phyloP scores from a whole-genome alignment of 2,888 invertebrate species.

The Ditula angustiorana region DNA sequence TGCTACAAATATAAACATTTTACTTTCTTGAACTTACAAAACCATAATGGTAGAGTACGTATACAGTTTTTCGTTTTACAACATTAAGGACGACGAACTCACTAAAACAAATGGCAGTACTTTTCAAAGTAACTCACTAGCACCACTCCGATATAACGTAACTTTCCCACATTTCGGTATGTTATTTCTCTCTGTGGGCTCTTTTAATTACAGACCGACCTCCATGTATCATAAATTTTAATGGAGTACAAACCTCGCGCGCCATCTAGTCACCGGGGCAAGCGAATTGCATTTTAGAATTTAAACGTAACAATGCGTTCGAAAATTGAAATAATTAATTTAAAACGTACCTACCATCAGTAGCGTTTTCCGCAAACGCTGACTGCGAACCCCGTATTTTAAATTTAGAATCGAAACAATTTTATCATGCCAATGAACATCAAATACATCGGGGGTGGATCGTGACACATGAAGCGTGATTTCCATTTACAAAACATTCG shows the following conservation, averaged over 20 bases:
- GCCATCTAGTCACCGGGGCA: slow-evolving; percentile 53
- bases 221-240: slow-evolving; percentile 81
- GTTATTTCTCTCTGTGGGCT: slow-evolving; percentile 73
- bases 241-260: slow-evolving; percentile 64
- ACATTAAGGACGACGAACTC: slow-evolving; percentile 1
- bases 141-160: slow-evolving; percentile 54
- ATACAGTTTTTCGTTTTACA: background rate
- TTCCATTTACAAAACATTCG: background rate
- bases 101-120: slow-evolving; percentile 52
- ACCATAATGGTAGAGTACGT: background rate
- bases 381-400: background rate
- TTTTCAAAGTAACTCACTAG: slow-evolving; percentile 52
- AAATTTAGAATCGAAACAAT: background rate
- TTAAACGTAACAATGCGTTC: slow-evolving; percentile 55
- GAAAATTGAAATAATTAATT: slow-evolving; percentile 44
- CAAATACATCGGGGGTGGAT: background rate
- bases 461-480: slow-evolving; percentile 1
- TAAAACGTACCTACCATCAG: background rate
- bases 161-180: slow-evolving; percentile 61
- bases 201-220: slow-evolving; percentile 78
- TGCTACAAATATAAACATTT: too few relatives aligned
- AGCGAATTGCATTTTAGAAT: slow-evolving; percentile 77
- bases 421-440: background rate
- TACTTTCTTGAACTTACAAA: too few relatives aligned
- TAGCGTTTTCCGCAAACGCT: background rate